phyloP scores from a whole-genome alignment of 2,888 invertebrate genomes.

The Plebejus melissa region DNA sequence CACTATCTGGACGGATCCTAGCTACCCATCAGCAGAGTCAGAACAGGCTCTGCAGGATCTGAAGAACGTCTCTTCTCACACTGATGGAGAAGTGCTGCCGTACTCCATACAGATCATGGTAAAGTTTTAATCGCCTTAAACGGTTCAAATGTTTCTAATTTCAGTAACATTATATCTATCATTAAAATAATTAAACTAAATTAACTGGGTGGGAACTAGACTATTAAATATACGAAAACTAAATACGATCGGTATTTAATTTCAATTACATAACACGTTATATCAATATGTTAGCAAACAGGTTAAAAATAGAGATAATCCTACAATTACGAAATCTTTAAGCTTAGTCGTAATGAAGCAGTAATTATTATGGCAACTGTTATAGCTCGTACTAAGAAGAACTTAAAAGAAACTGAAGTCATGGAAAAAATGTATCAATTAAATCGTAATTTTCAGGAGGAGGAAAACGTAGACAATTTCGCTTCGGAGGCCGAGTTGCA shows the following conservation, averaged over 20 bases:
- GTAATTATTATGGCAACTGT: neutral
- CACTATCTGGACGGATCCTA: conserved; percentile 68
- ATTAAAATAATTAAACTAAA: neutral
- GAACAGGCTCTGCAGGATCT: conserved; percentile 56
- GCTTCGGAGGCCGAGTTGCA: conserved; percentile 52
- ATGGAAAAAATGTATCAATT: neutral
- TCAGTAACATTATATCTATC: neutral
- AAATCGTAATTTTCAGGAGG: conserved; percentile 47
- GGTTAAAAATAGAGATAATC: neutral
- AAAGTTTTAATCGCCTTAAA: neutral
- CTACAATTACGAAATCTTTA: neutral
- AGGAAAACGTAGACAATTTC: conserved; percentile 49
- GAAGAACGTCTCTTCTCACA: conserved; percentile 60
- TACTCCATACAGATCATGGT: conserved; percentile 62
- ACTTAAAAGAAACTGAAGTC: neutral
- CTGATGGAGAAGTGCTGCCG: conserved; percentile 63
- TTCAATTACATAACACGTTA: neutral
- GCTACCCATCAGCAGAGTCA: conserved; percentile 52
- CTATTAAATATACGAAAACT: conserved; percentile 10
- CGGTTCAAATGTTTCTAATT: neutral
- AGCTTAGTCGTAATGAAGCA: neutral
- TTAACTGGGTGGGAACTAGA: neutral
- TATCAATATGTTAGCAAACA: neutral
- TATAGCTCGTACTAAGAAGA: no score
- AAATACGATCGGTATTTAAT: conserved; percentile 3